Evolutionary conservation across 2,888 invertebrate species (phyloP).

Genomic region (Monochamus alternatus): DNA sequence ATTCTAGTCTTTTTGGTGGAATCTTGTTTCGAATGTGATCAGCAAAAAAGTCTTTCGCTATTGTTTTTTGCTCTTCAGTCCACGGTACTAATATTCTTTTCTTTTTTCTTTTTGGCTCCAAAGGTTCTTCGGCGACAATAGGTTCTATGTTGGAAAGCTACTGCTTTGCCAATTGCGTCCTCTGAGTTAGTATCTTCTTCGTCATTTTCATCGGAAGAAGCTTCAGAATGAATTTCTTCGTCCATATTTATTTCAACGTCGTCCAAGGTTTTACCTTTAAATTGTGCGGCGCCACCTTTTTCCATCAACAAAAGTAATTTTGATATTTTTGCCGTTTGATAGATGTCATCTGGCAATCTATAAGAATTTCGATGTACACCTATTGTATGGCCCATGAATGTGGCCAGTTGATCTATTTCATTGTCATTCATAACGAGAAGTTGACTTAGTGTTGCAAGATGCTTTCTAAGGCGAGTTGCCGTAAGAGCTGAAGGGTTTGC

Average conservation of each 20-base stretch:
- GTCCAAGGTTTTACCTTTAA: constrained; percentile 10
- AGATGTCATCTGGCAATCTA: constrained; percentile 34
- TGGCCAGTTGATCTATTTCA: constrained; percentile 50
- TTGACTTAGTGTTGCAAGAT: constrained; percentile 50
- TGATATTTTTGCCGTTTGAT: constrained; percentile 13
- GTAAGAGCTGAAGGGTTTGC: constrained; percentile 49
- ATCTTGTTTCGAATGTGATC: constrained; percentile 30
- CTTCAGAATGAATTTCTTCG: background rate
- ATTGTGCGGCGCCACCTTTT: constrained; percentile 4
- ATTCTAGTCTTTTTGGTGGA: constrained; percentile 33
- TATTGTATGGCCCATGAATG: constrained; percentile 52
- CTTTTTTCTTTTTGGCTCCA: background rate
- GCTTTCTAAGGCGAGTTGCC: constrained; percentile 48
- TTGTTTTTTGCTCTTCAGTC: constrained; percentile 30
- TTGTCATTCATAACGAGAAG: constrained; percentile 48
- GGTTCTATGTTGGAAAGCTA: background rate
- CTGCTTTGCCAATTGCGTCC: background rate
- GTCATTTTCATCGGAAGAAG: background rate
- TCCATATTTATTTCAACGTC: constrained; percentile 10
- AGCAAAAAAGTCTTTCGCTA: constrained; percentile 29
- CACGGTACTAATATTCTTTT: constrained; percentile 27
- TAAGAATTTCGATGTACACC: constrained; percentile 45
- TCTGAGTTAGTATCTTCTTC: background rate
- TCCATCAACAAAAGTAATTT: constrained; percentile 13
- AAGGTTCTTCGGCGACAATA: background rate